Evolutionary conservation across 2,797 vertebrate species (phyloP), one percentile per base, ranked within the genome.

Genomic region (Caiman crocodilus): DNA sequence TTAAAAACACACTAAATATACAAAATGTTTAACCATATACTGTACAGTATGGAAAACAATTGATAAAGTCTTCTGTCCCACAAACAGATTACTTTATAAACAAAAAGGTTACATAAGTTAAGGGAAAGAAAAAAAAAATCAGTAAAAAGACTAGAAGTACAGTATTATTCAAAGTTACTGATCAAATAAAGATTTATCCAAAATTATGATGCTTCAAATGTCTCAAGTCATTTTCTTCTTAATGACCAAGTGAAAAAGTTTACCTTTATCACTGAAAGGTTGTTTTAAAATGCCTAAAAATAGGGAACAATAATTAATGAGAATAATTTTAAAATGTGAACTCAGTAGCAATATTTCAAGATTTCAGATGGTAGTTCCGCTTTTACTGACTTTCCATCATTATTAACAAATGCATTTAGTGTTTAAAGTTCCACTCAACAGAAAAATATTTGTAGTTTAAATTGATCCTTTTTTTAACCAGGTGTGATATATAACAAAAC

Each of bases 1-100:
- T 98, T 97, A 98, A 98, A 97, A 98, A 97, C 97, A 98, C 96
- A 96, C 98, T 97, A 97, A 97, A 97, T 97, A 98, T 98, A 98
- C 97, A 98, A 98, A 98, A 98, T 93, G 95, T 97, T 98, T 97
- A 98, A 98, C 95, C 96, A 96, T 96, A 98, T 97, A 99, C 98
- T 98, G 96, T 97, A 99, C 98, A 98, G 96, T 95, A 97, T 75
- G 97, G 98, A 97, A 98, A 98, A 96, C 97, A 95, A 98, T 97
- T 97, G 98, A 98, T 96, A 97, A 94, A 96, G 96, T 93, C 96
- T 97, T 96, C 96, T 95, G 95, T 92, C 97, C 96, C 97, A 97
- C 96, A 98, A 95, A 96, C 96, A 96, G 97, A 93, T 92, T 96
- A 90, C 94, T 94, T 95, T 93, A 95, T 97, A 89, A 97, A 96